Evolutionary conservation across 2,797 vertebrate species (phyloP).

Genomic region (Luscinia megarhynchos): DNA sequence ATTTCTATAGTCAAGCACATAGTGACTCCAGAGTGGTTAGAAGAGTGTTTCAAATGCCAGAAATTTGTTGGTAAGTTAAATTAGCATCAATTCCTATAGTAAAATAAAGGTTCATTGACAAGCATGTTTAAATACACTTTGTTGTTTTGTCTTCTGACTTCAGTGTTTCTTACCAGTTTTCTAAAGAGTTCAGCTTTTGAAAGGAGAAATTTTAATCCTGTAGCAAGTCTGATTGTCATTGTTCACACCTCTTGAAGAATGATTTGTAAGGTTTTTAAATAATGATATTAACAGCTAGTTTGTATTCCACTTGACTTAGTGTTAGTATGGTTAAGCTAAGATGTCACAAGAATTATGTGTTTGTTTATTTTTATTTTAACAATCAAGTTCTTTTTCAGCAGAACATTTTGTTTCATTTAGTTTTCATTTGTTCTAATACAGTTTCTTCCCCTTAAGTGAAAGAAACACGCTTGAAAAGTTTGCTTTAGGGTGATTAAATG

Average conservation of each 20-base stretch:
- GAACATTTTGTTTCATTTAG: neutral
- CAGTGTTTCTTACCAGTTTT: neutral
- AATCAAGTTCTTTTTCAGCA: neutral
- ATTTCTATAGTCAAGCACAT: conserved; percentile 94
- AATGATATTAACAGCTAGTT: neutral
- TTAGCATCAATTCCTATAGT: neutral
- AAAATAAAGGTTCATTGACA: neutral
- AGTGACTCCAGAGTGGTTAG: conserved; percentile 93
- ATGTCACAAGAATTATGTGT: neutral
- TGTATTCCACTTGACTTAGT: neutral
- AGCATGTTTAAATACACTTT: neutral
- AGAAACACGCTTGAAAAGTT: neutral
- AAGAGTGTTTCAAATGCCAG: conserved; percentile 94
- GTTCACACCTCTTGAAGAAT: neutral
- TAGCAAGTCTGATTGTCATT: neutral
- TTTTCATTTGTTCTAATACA: neutral
- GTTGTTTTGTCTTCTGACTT: neutral
- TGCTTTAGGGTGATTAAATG: neutral
- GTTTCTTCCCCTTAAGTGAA: neutral
- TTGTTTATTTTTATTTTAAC: no score
- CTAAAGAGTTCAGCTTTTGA: neutral
- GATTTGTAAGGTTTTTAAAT: neutral
- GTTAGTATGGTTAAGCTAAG: neutral
- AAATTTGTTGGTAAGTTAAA: conserved; percentile 88
- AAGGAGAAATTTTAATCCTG: neutral